Evolutionary conservation across 2,113 vertebrate species (phyloP), one percentile per base, ranked within the genome.

Genomic region (Ceratotherium simum): DNA sequence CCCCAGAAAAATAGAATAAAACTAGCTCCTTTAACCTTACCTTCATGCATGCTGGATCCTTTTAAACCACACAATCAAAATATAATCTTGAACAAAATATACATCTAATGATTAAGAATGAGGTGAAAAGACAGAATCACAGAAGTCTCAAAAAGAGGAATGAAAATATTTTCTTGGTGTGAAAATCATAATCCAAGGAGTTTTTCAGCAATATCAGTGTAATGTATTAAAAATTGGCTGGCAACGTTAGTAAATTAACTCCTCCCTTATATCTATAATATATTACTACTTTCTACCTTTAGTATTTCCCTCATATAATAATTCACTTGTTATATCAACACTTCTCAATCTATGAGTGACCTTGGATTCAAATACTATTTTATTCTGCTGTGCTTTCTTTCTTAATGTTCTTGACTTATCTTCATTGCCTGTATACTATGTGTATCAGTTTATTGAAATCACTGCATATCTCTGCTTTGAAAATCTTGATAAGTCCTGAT

Each of bases 71-170:
- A 91, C 25, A 95, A 90, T 93, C 21, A 72, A 95, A 93, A 90
- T 86, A 95, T 3, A 60, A 96, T 86, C 94, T 85, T 91, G 58
- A 97, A 86, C 91, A 58, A 87, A 88, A 84, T 93, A 16, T n/a
- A 93, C 10, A 58, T 78, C 14, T 93, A 91, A 64, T n/a, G 56
- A 80, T 21, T 79, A 83, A 91, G 31, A 85, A 70, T 62, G 51
- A 73, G 64, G 64, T 31, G 81, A 84, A 86, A 89, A 89, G 31
- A 84, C 36, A 62, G 17, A 90, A 51, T 62, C 8, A 83, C 11
- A 27, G 31, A 94, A 97, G 48, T 46, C 90, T 95, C 80, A 62
- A 17, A 91, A 76, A 69, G 31, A 5, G 10, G 33, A 90, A 95
- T 46, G 21, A 83, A 87, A 93, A 81, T 73, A 84, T n/a, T 62